phyloP scores from a whole-genome alignment of 2,113 vertebrate genomes.

The Pseudolaguvia tuberculata region DNA sequence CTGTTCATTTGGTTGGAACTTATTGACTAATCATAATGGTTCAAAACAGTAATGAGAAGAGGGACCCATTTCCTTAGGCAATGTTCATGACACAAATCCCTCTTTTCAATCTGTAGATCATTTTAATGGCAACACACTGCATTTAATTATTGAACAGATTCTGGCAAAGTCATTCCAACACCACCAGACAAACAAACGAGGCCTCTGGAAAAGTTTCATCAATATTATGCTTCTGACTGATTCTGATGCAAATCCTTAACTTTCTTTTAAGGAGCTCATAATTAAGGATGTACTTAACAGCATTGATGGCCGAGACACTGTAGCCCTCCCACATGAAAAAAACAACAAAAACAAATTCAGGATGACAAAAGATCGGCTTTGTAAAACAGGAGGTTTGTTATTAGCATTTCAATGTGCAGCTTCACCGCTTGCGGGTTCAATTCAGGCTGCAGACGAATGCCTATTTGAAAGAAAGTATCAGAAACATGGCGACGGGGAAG shows the following conservation, averaged over 20 bases:
- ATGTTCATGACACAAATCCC: background rate
- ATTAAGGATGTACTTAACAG: slow-evolving; percentile 37
- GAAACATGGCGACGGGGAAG: slow-evolving; percentile 18
- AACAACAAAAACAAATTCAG: slow-evolving; percentile 47
- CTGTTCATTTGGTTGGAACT: too few species aligned
- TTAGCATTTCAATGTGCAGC: slow-evolving; percentile 55
- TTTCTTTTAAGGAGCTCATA: slow-evolving; percentile 33
- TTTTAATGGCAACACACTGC: background rate
- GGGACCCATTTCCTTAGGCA: background rate
- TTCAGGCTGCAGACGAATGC: slow-evolving; percentile 38
- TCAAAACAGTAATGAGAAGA: too few species aligned
- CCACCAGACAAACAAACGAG: background rate
- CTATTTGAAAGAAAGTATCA: slow-evolving; percentile 54
- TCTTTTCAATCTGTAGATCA: background rate
- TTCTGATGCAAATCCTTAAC: slow-evolving; percentile 6
- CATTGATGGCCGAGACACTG: slow-evolving; percentile 27
- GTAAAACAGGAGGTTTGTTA: slow-evolving; percentile 30
- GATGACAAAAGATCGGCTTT: slow-evolving; percentile 43
- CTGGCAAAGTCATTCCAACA: background rate
- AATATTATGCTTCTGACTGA: background rate
- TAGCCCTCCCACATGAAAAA: slow-evolving; percentile 21
- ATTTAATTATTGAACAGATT: too few species aligned
- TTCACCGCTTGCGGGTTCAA: slow-evolving; percentile 32
- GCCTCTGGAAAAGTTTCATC: too few species aligned
- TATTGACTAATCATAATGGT: too few species aligned